Evolutionary conservation across 2,888 invertebrate species (phyloP), one percentile per base, ranked within the genome.

Genomic region (Philereme transversata): DNA sequence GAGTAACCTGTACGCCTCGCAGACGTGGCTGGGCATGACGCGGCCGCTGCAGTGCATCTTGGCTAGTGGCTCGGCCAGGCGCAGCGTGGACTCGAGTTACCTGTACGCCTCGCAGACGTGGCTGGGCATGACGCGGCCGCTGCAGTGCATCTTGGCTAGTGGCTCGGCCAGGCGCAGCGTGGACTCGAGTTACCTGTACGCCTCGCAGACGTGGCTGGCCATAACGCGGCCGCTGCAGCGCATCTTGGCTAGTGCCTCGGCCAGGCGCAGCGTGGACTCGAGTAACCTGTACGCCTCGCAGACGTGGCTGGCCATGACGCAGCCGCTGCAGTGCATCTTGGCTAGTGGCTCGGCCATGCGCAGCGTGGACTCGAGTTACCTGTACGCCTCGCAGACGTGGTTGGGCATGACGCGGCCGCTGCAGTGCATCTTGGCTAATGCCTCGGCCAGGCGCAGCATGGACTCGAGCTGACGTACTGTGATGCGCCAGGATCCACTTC

Each of bases 401-500:
- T 95, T 95, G 0, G 95, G 93, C 4, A 95, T 94, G 9, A 99
- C 99, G 81, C 97, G 96, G 55, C 98, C 97, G 70, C 96, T 95
- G 86, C 99, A 99, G 87, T 99, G 97, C 94, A 99, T 95, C 86
- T 98, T 96, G 54, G 99, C 99, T 94, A 99, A 96, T 35, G 97
- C 99, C 92, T 99, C 99, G 0, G 99, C 97, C 34, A 99, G 93
- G 8, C 99, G 96, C 76, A 99, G 95, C 95, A 99, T 96, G 67
- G 89, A 88, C 86, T 90, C 90, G 11, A 90, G 81, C 73, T 99
- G 99, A 0, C 99, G 94, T 22, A 99, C 99, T 0, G 99, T 99
- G 71, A 99, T 98, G 56, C 99, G 93, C 98, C 99, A 99, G 0
- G 98, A 95, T 4, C 87, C 88, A 8, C 79, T 78, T 4, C 76